A percentile compares a stretch with the other conserved stretches of the same genome.
These are phyloP conservation scores for Cassiopea xamachana DNA, from an alignment of 30 jellyfish, hydroid and myxozoan genomes.

Conservation along the genomic window DNA sequence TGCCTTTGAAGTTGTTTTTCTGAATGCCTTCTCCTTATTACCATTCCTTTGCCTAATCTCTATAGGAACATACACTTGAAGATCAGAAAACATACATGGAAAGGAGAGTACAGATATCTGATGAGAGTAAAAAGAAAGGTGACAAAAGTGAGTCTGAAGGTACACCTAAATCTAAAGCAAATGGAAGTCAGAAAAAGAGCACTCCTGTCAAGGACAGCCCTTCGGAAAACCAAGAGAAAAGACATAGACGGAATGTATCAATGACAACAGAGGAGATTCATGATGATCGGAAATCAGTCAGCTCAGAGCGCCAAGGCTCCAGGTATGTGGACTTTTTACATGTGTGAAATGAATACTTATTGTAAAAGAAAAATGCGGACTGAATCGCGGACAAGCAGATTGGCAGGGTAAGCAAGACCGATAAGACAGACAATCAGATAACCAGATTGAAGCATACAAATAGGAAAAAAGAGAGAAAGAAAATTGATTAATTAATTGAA, in stretches of 20 bases:
- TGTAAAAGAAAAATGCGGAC: not conserved
- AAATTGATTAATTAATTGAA: too few species aligned
- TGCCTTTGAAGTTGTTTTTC: too few species aligned
- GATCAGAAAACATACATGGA: constrained; percentile 62
- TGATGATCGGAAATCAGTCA: constrained; percentile 37
- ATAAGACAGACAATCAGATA: not conserved
- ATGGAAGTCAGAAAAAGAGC: constrained; percentile 60
- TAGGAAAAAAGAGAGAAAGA: not conserved
- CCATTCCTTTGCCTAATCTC: not conserved
- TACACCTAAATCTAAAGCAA: constrained; percentile 19
- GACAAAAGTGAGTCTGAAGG: constrained; percentile 40
- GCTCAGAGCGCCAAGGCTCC: constrained; percentile 13
- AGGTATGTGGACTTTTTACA: not conserved
- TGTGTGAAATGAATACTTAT: not conserved
- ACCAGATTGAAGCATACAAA: not conserved
- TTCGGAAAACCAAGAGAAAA: constrained; percentile 33
- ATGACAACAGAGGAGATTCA: constrained; percentile 27
- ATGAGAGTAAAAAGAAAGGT: constrained; percentile 33
- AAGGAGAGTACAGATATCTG: constrained; percentile 46
- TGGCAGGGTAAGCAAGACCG: not conserved
- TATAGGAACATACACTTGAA: constrained; percentile 59
- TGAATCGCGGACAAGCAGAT: not conserved
- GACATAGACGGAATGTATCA: constrained; percentile 16
- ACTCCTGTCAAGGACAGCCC: constrained; percentile 67
- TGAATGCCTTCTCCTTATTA: too few species aligned